phyloP scores from a whole-genome alignment of 2,888 invertebrate genomes.

The Agriotes lineatus region DNA sequence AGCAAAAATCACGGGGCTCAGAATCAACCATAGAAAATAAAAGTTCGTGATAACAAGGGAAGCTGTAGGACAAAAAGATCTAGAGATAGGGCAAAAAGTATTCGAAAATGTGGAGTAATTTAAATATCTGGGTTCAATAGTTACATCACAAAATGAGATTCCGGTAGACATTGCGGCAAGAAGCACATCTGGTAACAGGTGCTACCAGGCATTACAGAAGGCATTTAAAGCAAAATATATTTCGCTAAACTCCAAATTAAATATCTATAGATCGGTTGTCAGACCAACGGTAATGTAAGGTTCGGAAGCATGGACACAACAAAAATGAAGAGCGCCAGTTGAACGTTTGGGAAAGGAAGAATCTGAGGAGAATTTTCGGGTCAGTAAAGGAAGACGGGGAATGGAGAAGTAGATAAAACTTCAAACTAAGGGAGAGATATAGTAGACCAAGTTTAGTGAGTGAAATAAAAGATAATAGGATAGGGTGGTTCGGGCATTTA shows the following conservation, averaged over 20 bases:
- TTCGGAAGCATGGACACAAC: not conserved
- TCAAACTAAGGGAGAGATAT: not conserved
- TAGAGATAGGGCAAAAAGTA: not conserved
- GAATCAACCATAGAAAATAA: not conserved
- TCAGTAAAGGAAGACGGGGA: not conserved
- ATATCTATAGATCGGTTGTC: not conserved
- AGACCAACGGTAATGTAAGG: not conserved
- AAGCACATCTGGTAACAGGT: not conserved
- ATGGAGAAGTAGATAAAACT: not conserved
- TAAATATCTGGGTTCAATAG: not conserved
- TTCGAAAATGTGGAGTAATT: not conserved
- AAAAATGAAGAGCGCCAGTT: not conserved
- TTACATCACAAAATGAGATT: not conserved
- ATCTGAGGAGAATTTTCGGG: not conserved
- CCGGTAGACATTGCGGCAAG: not conserved
- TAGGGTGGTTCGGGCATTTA: not conserved
- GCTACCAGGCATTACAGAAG: not conserved
- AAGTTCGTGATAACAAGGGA: not conserved
- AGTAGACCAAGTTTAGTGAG: not conserved
- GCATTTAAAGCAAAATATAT: not conserved
- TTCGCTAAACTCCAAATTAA: not conserved
- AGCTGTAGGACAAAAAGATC: too few relatives aligned
- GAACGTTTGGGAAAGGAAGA: not conserved
- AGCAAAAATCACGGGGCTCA: not conserved
- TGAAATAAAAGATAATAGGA: not conserved